These are phyloP conservation scores for Morbakka virulenta DNA, from an alignment of 30 jellyfish, hydroid and myxozoan genomes.

Conservation along the genomic window DNA sequence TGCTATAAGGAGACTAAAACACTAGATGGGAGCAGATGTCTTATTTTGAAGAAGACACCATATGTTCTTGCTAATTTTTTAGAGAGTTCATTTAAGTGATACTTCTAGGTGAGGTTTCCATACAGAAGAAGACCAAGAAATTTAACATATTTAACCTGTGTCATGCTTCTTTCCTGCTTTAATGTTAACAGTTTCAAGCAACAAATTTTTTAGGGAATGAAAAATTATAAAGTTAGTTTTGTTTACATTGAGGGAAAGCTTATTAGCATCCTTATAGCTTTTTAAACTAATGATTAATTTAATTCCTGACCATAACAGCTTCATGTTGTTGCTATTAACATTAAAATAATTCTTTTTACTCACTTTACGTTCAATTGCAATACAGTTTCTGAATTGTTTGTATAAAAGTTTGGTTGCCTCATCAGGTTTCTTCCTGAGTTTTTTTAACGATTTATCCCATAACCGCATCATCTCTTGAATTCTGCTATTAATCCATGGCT, in stretches of 20 bases:
- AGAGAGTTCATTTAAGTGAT: constrained; percentile 27
- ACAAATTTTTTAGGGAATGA: constrained; percentile 4
- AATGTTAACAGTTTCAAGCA: constrained; percentile 3
- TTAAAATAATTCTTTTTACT: constrained; percentile 13
- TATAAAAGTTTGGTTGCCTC: background rate
- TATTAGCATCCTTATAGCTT: background rate
- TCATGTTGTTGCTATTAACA: too few species aligned
- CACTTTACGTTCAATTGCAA: too few species aligned
- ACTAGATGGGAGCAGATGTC: constrained; percentile 2
- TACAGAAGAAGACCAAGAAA: constrained; percentile 50
- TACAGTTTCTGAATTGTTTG: constrained; percentile 21
- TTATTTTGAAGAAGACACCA: constrained; percentile 7
- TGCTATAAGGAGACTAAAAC: constrained; percentile 1
- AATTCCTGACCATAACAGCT: too few species aligned
- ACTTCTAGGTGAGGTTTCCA: constrained; percentile 45
- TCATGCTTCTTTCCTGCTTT: background rate
- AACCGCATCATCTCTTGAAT: constrained; percentile 20
- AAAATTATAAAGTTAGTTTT: background rate
- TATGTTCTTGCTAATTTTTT: constrained; percentile 36
- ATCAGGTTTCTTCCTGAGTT: constrained; percentile 24
- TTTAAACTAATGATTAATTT: too few species aligned
- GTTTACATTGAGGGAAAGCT: constrained; percentile 15
- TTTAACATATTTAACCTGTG: constrained; percentile 19
- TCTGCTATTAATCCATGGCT: constrained; percentile 33
- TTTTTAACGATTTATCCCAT: constrained; percentile 2